phyloP scores from a whole-genome alignment of 2,797 vertebrate species.

The Hylomyscus alleni region DNA sequence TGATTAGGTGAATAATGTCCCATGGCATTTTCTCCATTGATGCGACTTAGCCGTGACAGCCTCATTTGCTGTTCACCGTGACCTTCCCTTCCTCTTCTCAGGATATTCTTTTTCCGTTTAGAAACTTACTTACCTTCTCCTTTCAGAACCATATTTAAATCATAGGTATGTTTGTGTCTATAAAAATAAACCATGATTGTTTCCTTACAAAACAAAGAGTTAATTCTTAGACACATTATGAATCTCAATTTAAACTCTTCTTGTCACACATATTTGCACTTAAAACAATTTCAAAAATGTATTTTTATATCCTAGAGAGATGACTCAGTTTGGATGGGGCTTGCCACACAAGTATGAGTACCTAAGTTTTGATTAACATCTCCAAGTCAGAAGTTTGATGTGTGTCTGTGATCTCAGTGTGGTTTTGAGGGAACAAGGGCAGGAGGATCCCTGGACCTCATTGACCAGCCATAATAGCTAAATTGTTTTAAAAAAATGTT shows the following conservation, averaged over 20 bases:
- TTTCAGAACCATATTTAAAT: constrained; percentile 55
- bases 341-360: neutral
- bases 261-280: neutral
- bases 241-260: neutral
- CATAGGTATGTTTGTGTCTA: neutral
- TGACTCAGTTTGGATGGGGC: neutral
- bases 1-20: constrained; percentile 85
- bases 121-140: constrained; percentile 51
- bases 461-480: neutral
- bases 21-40: constrained; percentile 76
- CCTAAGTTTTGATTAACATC: neutral
- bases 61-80: constrained; percentile 61
- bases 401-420: too few species aligned
- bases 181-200: neutral
- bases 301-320: neutral
- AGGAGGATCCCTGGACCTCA: neutral
- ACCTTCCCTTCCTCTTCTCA: constrained; percentile 45
- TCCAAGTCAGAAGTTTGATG: neutral
- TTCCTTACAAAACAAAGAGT: neutral
- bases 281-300: neutral
- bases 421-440: rapidly evolving
- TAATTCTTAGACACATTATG: neutral
- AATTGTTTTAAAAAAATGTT: neutral
- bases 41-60: constrained; percentile 74
- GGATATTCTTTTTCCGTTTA: neutral